Base-by-base conservation (phyloP, 2,888 invertebrate species). In the Euzetes globulus region DNA sequence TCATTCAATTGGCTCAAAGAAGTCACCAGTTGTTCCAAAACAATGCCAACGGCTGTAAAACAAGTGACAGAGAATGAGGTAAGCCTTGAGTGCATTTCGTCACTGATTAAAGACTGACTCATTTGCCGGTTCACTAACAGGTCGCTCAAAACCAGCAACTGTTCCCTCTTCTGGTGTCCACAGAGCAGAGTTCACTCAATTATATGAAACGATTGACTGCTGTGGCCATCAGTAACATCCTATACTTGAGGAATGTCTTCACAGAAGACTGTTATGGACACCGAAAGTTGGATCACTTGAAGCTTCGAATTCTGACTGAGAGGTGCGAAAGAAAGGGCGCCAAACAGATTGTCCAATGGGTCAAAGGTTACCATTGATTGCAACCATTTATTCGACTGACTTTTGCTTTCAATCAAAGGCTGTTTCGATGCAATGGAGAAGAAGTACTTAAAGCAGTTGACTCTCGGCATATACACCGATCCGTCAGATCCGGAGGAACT, bases 361-460 rank as follows among this genome's bases (percentile, higher is more conserved):
- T 71, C 25, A 71, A 33, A 52, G 50, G 45, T 47, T 33, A 33
- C 33, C 33, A 33, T 33, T 6, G 33, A 9, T 33, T 33, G 4
- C 9, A 6, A 33, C 9, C 33, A 33, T 9, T 33, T 6, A 33
- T 33, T 33, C n/a, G 9, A 33, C 9, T 33, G 33, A 33, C 33
- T 6, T 33, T 33, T 41, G 13, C 19, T 19, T 71, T 41, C 45
- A 41, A 19, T 17, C 41, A 25, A 37, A 71, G 45, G 71, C 50
- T 71, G 71, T 25, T 71, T 71, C 27, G 71, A 71, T 33, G 71
- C 71, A 15, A 33, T 71, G 33, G 71, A 71, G 22, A 45, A 47
- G 55, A 71, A 52, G 52, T 71, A 50, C 27, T 50, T 71, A 22
- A 50, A 55, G n/a, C 45, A 71, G 19, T 17, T 55, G 22, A 71